These are phyloP conservation scores for Scaptomyza montana DNA, from an alignment of 1,140 invertebrate species.

Conservation along the genomic window DNA sequence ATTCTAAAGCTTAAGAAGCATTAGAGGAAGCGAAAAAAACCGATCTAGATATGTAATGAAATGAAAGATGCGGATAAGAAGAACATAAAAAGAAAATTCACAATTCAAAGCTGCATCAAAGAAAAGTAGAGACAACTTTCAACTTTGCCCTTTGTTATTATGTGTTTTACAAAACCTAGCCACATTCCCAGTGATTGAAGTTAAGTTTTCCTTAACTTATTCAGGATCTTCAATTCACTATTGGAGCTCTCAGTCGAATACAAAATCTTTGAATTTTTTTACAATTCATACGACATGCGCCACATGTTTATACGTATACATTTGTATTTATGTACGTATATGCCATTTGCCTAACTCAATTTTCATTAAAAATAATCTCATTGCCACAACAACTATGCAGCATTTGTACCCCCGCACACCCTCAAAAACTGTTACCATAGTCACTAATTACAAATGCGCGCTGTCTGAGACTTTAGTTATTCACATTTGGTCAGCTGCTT, in stretches of 20 bases:
- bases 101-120: background rate
- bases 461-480: conserved; percentile 18
- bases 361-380: conserved; percentile 39
- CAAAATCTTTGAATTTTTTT: background rate
- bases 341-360: conserved; percentile 16
- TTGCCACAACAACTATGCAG: conserved; percentile 34
- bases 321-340: conserved; percentile 1
- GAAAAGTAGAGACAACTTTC: too few species aligned
- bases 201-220: too few species aligned
- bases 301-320: background rate
- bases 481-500: conserved; percentile 21
- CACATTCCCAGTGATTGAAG: too few species aligned
- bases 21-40: too few species aligned
- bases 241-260: too few species aligned
- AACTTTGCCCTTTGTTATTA: too few species aligned
- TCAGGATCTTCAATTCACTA: too few species aligned
- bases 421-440: conserved; percentile 42
- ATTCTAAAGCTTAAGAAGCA: background rate
- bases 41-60: too few species aligned
- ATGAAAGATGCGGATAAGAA: too few species aligned
- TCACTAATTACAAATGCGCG: conserved; percentile 49
- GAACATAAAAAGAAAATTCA: background rate
- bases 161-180: too few species aligned
- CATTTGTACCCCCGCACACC: background rate
- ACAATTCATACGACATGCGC: background rate